Evolutionary conservation across 2,113 vertebrate genomes (phyloP).

Genomic region (Brachypodius melanocephalos): DNA sequence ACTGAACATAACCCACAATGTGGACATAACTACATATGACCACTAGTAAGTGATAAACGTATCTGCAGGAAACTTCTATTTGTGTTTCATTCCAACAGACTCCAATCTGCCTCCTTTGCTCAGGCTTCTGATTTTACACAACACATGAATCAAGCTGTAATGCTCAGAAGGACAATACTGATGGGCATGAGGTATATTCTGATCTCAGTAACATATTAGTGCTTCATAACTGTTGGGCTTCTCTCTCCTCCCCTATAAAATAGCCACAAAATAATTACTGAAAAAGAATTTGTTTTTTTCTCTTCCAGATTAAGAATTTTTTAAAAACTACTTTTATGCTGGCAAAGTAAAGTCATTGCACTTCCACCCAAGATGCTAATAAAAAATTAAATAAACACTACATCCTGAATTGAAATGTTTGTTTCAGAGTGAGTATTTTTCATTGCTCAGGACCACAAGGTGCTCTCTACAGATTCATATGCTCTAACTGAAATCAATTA

Average conservation of each 20-base stretch:
- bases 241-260: neutral
- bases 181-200: neutral
- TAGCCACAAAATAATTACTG: neutral
- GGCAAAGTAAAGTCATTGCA: neutral
- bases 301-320: neutral
- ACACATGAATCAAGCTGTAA: neutral
- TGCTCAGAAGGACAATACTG: neutral
- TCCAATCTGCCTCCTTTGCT: neutral
- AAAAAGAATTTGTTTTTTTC: neutral
- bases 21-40: neutral
- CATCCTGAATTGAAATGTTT: neutral
- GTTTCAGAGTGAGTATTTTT: neutral
- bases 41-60: neutral
- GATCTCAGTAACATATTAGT: neutral
- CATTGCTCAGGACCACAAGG: neutral
- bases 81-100: neutral
- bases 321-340: neutral
- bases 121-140: neutral
- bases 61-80: neutral
- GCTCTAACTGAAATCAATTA: neutral
- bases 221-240: neutral
- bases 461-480: neutral
- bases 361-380: neutral
- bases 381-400: neutral
- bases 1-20: neutral